These are phyloP conservation scores for Gallinago stenura DNA, from an alignment of 2,797 vertebrate species.

Conservation along the genomic window DNA sequence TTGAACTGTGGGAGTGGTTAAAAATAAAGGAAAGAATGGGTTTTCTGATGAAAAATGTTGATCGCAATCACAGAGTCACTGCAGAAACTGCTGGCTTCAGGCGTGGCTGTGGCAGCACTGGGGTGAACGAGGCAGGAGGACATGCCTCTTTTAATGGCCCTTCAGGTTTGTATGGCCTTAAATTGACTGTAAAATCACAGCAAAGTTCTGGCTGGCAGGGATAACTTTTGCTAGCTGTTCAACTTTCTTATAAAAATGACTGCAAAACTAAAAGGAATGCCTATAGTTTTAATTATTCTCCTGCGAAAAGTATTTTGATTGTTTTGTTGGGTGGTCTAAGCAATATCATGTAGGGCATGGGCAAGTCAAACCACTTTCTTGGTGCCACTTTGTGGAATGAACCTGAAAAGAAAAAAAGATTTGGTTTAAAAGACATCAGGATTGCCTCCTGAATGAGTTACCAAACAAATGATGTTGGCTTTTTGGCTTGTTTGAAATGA, in stretches of 20 bases:
- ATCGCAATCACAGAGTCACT: not conserved
- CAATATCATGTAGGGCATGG: not conserved
- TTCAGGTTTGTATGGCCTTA: not conserved
- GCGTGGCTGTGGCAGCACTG: not conserved
- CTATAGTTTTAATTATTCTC: not conserved
- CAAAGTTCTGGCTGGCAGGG: not conserved
- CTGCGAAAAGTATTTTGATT: not conserved
- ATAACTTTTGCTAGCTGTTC: not conserved
- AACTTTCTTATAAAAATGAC: not conserved
- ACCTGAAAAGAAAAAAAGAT: not conserved
- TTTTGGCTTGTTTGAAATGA: not conserved
- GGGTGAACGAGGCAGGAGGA: not conserved
- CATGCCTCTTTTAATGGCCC: not conserved
- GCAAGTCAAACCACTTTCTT: not conserved
- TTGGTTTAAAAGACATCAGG: not conserved
- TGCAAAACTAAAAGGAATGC: not conserved
- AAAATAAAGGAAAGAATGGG: not conserved
- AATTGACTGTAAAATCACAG: not conserved
- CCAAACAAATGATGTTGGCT: not conserved
- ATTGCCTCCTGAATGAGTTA: not conserved
- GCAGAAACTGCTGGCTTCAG: not conserved
- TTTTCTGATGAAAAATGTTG: not conserved
- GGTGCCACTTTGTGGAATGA: not conserved
- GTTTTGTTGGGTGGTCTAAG: not conserved
- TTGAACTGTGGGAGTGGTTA: not conserved